Evolutionary conservation across 2,113 vertebrate species (phyloP), one percentile per base, ranked within the genome.

Genomic region (Phoenicopterus ruber): DNA sequence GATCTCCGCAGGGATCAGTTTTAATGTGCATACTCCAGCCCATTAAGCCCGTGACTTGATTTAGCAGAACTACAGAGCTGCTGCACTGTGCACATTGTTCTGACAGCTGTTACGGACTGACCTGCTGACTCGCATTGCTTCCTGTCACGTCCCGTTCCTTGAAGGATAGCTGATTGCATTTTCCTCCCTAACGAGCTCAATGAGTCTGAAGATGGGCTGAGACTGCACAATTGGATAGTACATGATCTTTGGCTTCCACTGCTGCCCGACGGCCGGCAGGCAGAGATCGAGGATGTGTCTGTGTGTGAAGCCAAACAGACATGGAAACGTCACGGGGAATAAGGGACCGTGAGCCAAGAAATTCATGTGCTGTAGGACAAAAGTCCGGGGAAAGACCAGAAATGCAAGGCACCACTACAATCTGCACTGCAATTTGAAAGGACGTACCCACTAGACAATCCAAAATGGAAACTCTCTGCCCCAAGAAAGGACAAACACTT

Each of bases 301-400:
- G 62, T 5, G 32, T 17, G 63, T 14, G 61, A n/a, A 46, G 61
- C 47, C 81, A 85, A 90, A 82, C 50, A 71, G 66, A 55, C 59
- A 29, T 0, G 0, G 69, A 61, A 54, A n/a, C 0, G 1, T 31
- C 42, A 17, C 1, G 0, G 28, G 52, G 52, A 82, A 57, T 0
- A 11, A 82, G 73, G 65, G 94, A 36, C 24, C 9, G 7, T 0
- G 44, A 87, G 49, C 21, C 14, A 5, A 40, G 81, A 65, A 76
- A 71, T 40, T 2, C 3, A 29, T 17, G 19, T 7, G 52, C 50
- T 22, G 22, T 0, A 21, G 79, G 61, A 67, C n/a, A 40, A 19
- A 87, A 66, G 47, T 7, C 36, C 5, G 2, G 69, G 73, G 40
- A 22, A 85, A n/a, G 47, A 58, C 8, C 81, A 76, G 62, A 17